Evolutionary conservation across 2,797 vertebrate genomes (phyloP), one percentile per base, ranked within the genome.

Genomic region (Neosilurus mollespiculum): DNA sequence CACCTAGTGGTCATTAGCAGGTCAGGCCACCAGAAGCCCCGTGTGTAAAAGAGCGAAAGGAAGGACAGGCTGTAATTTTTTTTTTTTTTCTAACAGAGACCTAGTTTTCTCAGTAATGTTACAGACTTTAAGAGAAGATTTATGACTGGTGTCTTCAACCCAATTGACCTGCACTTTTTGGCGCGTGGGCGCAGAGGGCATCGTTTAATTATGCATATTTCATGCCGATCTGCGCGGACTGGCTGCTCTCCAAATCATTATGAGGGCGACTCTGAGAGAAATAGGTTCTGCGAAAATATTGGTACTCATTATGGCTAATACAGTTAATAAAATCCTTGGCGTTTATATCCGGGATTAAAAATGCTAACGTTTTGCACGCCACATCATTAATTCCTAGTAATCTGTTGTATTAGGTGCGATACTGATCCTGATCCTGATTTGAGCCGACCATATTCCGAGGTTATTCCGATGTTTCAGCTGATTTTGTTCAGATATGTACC

Each of bases 111-210:
- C 87, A 81, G 89, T 88, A 83, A 82, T 86, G 88, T 87, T 87
- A 90, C 85, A 83, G 86, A 78, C 83, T 86, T 88, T 78, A 86
- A 88, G 89, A 30, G 89, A 90, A 91, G 86, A 88, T 90, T 90
- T 75, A 91, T 84, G 56, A 71, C 65, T 58, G 14, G 64, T 85
- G 82, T 67, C 85, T 89, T 81, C 77, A 88, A 92, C 90, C 56
- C 83, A 88, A 89, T 87, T 86, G 86, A 90, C 85, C 86, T 85
- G 86, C 81, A 87, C 88, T 90, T 72, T 86, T n/a, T 71, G 73
- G 72, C 56, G 71, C 12, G 73, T 81, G 85, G 87, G 89, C 72
- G 87, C 65, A 84, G 80, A 86, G 88, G 88, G 87, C 84, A 73
- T 81, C 11, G 30, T 78, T 84, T 78, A 78, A 81, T 81, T 84